These are phyloP conservation scores for Florisuga fusca DNA, from an alignment of 2,797 vertebrate genomes.

Conservation along the genomic window DNA sequence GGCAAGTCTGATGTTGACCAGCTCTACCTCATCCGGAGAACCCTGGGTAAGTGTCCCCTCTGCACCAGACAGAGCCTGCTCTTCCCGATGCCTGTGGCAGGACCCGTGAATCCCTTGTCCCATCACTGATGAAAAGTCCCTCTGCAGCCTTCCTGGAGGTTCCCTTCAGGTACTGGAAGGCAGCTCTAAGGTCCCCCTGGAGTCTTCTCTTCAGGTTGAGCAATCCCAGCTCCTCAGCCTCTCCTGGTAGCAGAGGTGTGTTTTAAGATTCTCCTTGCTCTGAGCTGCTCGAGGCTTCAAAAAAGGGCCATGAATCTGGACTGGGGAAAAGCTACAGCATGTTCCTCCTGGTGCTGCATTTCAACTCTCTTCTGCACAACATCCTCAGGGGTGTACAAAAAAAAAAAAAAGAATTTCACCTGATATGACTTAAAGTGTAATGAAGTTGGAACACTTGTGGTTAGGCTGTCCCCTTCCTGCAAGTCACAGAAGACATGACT, in stretches of 20 bases:
- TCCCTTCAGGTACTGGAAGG: too few relatives aligned
- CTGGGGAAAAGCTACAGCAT: not conserved
- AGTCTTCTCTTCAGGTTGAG: too few relatives aligned
- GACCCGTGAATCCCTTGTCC: too few relatives aligned
- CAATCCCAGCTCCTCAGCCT: too few relatives aligned
- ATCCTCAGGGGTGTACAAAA: not conserved
- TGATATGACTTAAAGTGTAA: not conserved
- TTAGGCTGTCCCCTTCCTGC: not conserved
- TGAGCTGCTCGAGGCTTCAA: not conserved
- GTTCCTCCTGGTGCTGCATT: not conserved
- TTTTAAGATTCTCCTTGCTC: not conserved
- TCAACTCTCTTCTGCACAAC: not conserved
- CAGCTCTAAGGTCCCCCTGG: too few relatives aligned
- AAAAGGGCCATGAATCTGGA: not conserved
- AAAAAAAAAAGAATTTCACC: not conserved
- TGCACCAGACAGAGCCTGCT: rapidly evolving
- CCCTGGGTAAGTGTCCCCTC: constrained; percentile 83
- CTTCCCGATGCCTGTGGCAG: not conserved
- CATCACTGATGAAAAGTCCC: too few relatives aligned
- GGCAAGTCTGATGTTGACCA: constrained; percentile 94
- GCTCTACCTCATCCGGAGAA: constrained; percentile 92
- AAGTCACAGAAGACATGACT: not conserved
- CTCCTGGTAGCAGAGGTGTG: too few relatives aligned
- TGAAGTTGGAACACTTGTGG: not conserved
- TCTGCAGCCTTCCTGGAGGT: too few relatives aligned